Evolutionary conservation across 2,113 vertebrate species (phyloP).

Genomic region (Platichthys flesus): DNA sequence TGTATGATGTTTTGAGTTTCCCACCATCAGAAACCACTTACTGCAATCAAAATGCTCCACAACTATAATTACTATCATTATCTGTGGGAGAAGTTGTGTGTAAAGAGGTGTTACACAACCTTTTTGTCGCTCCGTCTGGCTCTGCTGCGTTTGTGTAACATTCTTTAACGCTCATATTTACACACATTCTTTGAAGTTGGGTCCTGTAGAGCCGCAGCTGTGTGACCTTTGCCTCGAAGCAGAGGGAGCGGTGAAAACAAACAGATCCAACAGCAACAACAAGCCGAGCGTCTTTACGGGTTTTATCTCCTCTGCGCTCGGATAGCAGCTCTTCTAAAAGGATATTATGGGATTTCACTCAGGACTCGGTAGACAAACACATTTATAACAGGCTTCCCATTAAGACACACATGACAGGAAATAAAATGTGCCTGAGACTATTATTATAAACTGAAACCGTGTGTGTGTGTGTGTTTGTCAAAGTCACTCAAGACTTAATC

Average conservation of each 20-base stretch:
- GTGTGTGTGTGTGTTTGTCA: neutral
- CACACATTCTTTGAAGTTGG: neutral
- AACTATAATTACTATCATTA: neutral
- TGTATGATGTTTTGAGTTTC: no score
- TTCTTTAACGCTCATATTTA: conserved; percentile 29
- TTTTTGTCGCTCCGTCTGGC: neutral
- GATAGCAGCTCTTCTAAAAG: neutral
- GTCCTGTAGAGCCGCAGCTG: neutral
- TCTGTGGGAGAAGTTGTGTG: neutral
- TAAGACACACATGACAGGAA: neutral
- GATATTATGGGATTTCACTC: neutral
- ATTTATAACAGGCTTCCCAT: conserved; percentile 31
- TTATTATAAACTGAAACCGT: conserved; percentile 22
- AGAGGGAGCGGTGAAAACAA: neutral
- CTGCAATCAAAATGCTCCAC: neutral
- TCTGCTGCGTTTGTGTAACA: neutral
- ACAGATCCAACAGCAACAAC: neutral
- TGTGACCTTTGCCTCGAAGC: conserved; percentile 36
- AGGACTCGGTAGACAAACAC: neutral
- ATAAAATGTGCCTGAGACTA: conserved; percentile 1
- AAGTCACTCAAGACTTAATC: conserved; percentile 18
- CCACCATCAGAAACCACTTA: no score
- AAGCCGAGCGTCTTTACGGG: neutral
- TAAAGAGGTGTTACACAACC: neutral
- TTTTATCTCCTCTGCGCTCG: conserved; percentile 10